Base-by-base conservation (phyloP, 2,888 invertebrate genomes). In the Amblyjoppa fuscipennis region DNA sequence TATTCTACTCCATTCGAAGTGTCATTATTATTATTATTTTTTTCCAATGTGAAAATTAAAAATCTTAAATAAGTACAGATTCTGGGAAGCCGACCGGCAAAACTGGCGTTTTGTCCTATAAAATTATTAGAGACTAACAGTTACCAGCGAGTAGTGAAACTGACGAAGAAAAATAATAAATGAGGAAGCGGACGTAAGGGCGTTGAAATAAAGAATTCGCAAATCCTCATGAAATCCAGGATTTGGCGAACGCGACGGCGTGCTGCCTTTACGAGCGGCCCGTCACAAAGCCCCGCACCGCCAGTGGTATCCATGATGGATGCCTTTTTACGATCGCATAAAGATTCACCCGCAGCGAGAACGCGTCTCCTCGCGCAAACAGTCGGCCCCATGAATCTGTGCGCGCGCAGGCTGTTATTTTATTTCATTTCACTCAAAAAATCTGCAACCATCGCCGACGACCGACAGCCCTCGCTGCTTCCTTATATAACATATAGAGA, bases 241-340 rank as follows among this genome's bases (percentile, higher is more conserved):
- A 88, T 88, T 89, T 90, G 80, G 84, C 73, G 51, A 87, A 81
- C 74, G 83, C 78, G 87, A 84, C 64, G 66, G 79, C 69, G 87
- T 70, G 81, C 78, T 73, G 81, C 77, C 80, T 88, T 89, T 90
- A 90, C 87, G 89, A 89, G 83, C 76, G 1, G 41, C 78, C 28
- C 49, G n/a, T 28, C 25, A 25, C 13, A 59, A 49, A 83, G 49
- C 45, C 28, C 49, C 59, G 20, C 59, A 70, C 64, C 61, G 34
- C 68, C 78, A 71, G 80, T 79, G 53, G 51, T 82, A 73, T 85
- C 78, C 83, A 83, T 88, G 86, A 90, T 89, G 83, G 86, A 83
- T 87, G 86, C 69, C 70, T 64, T 89, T 90, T 91, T 90, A 90
- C 77, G 89, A 89, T 80, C 85, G 69, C 83, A 87, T 89, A 89